Base-by-base conservation (phyloP, 2,888 invertebrate genomes). In the Clivina fossor region DNA sequence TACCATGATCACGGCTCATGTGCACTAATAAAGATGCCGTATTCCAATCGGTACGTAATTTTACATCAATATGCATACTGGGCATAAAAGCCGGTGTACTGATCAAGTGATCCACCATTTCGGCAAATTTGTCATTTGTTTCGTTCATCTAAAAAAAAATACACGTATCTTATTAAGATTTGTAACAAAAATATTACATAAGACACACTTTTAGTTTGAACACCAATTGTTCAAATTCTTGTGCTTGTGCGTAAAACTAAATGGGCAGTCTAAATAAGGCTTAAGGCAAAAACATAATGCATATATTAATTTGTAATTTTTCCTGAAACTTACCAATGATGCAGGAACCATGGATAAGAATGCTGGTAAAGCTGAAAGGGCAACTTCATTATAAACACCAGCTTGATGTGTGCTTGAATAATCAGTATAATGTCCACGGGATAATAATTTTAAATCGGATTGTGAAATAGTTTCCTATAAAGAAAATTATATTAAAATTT, bases 401-500 rank as follows among this genome's bases (percentile, higher is more conserved):
- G 88, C 88, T 44, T 85, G 81, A 68, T 85, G 83, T 0, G 85
- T 81, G 62, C 92, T 92, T 0, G 92, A 90, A 70, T 93, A 93
- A 46, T 86, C 86, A 0, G 81, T 77, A 74, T 85, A 89, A 69
- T 88, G 86, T 15, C 90, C 90, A 28, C 84, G 82, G 0, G 81
- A 77, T 15, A 79, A 78, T 30, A 84, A 75, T 60, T 80, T 79
- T 40, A 88, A 69, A 58, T 83, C 82, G 0, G 82, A 78, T 62
- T 84, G 80, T 0, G 81, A 78, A 70, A 83, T 76, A 60, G 84
- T 77, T 64, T 82, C 79, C 85, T 84, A 64, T 8, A 67, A 54
- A 69, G n/a, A 43, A 13, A 57, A 48, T 49, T 20, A 38, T 47
- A 48, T 54, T 30, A 9, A 8, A 32, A 18, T 38, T 5, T 38